These are phyloP conservation scores for human DNA, from an alignment of 2,113 vertebrate species.

Conservation along the genomic window GRCh38 chr1:106887501-106888000, in stretches of 20 bases:
- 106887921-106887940: background rate
- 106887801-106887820: background rate
- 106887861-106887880: background rate
- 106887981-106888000: background rate
- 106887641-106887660: background rate
- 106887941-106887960: background rate
- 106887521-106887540: background rate
- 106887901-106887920: background rate
- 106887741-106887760: background rate
- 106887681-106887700: background rate
- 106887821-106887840: background rate
- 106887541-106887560: background rate
- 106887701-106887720: background rate
- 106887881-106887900: rapidly evolving
- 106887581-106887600: background rate
- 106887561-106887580: background rate
- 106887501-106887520: background rate
- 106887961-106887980: background rate
- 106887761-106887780: background rate
- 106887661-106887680: background rate
- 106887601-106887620: background rate
- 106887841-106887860: background rate
- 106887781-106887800: background rate
- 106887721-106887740: background rate
- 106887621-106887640: background rate